Base-by-base conservation (phyloP, 2,888 invertebrate species). In the Lamellibrachia columna region DNA sequence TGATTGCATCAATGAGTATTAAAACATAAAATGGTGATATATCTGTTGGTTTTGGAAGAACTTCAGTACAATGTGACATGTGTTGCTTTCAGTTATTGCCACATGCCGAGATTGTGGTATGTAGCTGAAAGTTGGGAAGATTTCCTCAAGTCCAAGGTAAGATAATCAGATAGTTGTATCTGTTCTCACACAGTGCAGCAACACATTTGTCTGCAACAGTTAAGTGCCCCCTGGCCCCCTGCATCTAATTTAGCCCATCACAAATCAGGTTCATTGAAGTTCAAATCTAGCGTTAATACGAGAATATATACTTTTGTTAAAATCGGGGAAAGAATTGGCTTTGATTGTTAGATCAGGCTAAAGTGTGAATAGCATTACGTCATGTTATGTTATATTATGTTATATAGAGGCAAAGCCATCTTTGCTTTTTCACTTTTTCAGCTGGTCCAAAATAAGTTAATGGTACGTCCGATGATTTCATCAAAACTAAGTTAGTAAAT, bases 51-150 rank as follows among this genome's bases (percentile, higher is more conserved):
- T 6, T 6, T 75, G 22, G 28, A 9, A 91, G 11, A 91, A 40
- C n/a, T n/a, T 91, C n/a, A 53, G 53, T 53, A 92, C 4, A 91
- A 22, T 90, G 28, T 91, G 9, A 92, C 52, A 93, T 93, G 92
- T 92, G 93, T 93, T 93, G 90, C 91, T 95, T 95, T 92, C 95
- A 97, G 97, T 98, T 98, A 93, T 99, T 98, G 96, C 98, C 99
- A 0, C 98, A 98, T 96, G 99, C 99, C 0, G 97, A 98, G 93
- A 97, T 99, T 90, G 99, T 99, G 97, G 99, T 99, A 7, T 99
- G 99, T 96, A 99, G 99, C 92, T 99, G 99, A 97, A 99, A 99
- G 97, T 99, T 99, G 97, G 98, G 99, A 93, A 98, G 98, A 8
- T 99, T 98, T 97, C 99, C 99, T 90, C 99, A 99, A 97, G 99